Evolutionary conservation across 2,888 invertebrate species (phyloP), one percentile per base, ranked within the genome.

Genomic region (Silvanus unidentatus): DNA sequence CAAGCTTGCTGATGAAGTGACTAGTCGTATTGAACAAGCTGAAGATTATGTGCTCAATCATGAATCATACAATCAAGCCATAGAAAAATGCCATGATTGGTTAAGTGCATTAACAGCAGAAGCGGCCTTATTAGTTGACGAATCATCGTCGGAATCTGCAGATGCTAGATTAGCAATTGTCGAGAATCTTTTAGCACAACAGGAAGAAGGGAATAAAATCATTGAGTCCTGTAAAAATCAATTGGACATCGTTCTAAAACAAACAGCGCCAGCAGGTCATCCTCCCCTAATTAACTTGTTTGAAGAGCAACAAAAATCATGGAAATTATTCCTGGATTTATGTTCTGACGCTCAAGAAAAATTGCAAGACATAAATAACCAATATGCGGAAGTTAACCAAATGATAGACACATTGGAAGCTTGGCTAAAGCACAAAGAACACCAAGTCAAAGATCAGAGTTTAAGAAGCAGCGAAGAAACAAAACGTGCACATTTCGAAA

Each of bases 371-470:
- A 77, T 89, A 5, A 81, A 88, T 51, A 82, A 81, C 38, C 83
- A 88, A 63, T 91, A 90, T 84, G 83, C 83, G 35, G 83, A 88
- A 63, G 88, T 90, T 56, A 88, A 89, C 60, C 80, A 80, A 39
- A 77, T 84, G 13, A 78, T 92, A 27, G 87, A 90, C 52, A 80
- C 80, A 45, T 74, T 95, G 1, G 87, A 86, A 60, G 77, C 80
- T 39, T 96, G 95, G 95, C 76, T 92, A 40, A 90, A 88, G 65
- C 78, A 83, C 40, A 88, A 88, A 64, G 95, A 96, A 71, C 79
- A 79, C 39, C 83, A 86, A 64, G 80, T 94, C 0, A 88, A 93
- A 69, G 92, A 93, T 66, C 92, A 92, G 70, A 88, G 89, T 54
- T 76, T 94, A 1, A 90, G 89, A 69, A 91, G 84, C 62, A 88